Conservation (phyloP, 2,113 vertebrate genomes). For the Cyanocitta stelleri region DNA sequence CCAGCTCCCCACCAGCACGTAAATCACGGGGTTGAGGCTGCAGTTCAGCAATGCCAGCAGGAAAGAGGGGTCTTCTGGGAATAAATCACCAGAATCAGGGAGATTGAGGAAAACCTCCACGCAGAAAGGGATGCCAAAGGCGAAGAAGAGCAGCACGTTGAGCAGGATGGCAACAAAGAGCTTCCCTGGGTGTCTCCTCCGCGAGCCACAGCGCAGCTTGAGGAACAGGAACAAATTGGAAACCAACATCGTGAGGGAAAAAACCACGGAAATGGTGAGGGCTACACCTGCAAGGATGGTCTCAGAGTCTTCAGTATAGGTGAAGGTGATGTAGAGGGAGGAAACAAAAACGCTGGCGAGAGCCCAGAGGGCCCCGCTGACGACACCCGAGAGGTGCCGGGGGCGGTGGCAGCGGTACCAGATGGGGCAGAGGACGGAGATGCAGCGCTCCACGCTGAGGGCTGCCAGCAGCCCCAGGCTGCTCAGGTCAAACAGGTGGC, state of each 20-base stretch:
- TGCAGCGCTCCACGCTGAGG: background rate
- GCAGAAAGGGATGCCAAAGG: background rate
- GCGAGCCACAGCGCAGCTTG: background rate
- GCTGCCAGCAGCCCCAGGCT: background rate
- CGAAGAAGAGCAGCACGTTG: background rate
- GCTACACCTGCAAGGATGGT: background rate
- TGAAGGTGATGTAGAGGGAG: background rate
- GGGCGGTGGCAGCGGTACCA: background rate
- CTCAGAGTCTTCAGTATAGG: no score
- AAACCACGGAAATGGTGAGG: accelerated
- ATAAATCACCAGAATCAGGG: accelerated
- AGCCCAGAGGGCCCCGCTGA: background rate
- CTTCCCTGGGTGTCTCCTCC: background rate
- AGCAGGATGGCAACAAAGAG: background rate
- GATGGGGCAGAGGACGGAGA: background rate
- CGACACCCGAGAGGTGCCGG: accelerated
- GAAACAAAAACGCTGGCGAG: accelerated
- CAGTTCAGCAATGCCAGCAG: background rate
- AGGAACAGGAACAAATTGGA: background rate
- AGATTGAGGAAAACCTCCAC: background rate
- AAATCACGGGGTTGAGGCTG: background rate
- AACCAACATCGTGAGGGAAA: background rate
- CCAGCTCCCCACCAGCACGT: background rate
- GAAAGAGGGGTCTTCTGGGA: background rate
- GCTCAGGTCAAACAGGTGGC: background rate